Percentiles rank a stretch among this genome's conserved stretches.
Evolutionary conservation across 2,888 invertebrate genomes (phyloP).

Genomic region (Spodoptera littoralis): DNA sequence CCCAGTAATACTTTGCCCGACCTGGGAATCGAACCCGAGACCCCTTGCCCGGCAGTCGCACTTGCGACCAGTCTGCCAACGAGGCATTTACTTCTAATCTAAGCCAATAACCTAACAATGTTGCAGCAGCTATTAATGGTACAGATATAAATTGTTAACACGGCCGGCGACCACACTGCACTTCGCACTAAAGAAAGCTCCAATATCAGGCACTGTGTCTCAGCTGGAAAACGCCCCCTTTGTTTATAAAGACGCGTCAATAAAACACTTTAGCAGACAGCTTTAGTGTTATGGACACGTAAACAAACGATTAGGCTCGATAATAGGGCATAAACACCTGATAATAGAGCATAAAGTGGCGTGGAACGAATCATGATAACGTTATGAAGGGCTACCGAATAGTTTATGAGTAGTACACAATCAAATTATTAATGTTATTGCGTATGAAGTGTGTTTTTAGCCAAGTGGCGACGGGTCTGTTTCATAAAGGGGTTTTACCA

Average conservation of each 20-base stretch:
- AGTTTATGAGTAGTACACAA: constrained; percentile 44
- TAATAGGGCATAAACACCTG: constrained; percentile 60
- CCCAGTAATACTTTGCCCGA: no score
- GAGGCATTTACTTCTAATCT: constrained; percentile 8
- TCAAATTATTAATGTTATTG: constrained; percentile 56
- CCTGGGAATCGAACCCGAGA: no score
- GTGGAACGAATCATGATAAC: constrained; percentile 50
- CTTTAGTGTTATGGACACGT: constrained; percentile 69
- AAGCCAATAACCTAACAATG: constrained; percentile 15
- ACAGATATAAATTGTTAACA: constrained; percentile 28
- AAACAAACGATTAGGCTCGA: constrained; percentile 72
- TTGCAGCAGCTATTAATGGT: constrained; percentile 18
- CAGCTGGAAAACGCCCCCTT: constrained; percentile 46
- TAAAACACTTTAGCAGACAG: constrained; percentile 70
- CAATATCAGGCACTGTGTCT: constrained; percentile 40
- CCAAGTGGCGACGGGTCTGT: constrained; percentile 19
- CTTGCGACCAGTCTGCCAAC: no score
- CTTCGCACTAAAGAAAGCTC: constrained; percentile 36
- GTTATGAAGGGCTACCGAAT: constrained; percentile 49
- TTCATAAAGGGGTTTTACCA: constrained; percentile 2
- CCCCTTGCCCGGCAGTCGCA: no score
- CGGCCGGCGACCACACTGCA: constrained; percentile 18
- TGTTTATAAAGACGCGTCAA: constrained; percentile 59
- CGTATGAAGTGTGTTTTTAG: constrained; percentile 42
- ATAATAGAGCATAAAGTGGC: constrained; percentile 62